phyloP scores from a whole-genome alignment of 2,113 vertebrate species.

The Condylura cristata region DNA sequence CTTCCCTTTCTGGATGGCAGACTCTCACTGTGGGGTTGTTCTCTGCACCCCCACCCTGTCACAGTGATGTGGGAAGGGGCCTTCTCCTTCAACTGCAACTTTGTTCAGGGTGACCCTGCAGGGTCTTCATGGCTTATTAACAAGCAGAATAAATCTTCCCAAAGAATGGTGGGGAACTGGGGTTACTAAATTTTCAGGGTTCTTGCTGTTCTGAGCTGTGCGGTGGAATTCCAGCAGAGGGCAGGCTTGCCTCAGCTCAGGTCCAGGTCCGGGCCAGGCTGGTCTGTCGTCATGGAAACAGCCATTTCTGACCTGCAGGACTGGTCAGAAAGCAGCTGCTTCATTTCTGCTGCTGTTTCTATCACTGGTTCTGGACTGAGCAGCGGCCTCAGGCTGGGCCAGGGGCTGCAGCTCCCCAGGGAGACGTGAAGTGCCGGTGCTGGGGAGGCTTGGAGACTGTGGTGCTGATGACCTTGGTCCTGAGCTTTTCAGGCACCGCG shows the following conservation, averaged over 20 bases:
- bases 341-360: neutral
- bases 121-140: neutral
- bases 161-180: neutral
- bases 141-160: neutral
- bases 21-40: neutral
- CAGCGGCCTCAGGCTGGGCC: neutral
- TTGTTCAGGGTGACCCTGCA: neutral
- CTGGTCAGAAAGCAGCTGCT: rapidly evolving
- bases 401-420: neutral
- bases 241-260: neutral
- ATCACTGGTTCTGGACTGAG: rapidly evolving
- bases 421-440: rapidly evolving
- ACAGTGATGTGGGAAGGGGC: rapidly evolving
- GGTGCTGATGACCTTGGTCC: too few species aligned
- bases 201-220: neutral
- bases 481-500: too few species aligned
- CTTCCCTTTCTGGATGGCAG: rapidly evolving
- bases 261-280: rapidly evolving
- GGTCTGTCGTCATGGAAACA: neutral
- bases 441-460: neutral
- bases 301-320: neutral
- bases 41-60: neutral
- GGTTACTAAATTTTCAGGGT: neutral
- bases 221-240: neutral
- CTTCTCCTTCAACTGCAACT: too few species aligned